These are phyloP conservation scores for Lanius ludovicianus DNA, from an alignment of 2,113 vertebrate genomes.

Conservation along the genomic window DNA sequence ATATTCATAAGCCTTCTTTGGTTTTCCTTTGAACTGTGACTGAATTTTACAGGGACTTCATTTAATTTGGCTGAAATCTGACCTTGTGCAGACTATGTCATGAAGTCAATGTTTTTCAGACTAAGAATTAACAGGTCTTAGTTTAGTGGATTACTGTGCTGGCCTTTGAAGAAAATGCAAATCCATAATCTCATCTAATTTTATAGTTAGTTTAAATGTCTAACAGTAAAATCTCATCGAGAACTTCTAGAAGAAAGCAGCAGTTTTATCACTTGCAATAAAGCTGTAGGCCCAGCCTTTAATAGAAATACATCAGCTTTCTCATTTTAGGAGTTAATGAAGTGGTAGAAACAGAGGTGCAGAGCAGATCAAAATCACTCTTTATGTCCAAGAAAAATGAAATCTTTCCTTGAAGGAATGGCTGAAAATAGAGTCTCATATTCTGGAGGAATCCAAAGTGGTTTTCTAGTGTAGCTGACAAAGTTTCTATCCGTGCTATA, in stretches of 20 bases:
- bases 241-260: background rate
- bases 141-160: background rate
- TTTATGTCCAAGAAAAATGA: background rate
- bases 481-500: background rate
- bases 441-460: background rate
- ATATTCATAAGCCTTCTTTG: background rate
- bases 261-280: background rate
- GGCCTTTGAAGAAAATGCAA: conserved; percentile 37
- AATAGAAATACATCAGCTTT: background rate
- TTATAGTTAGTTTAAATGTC: background rate
- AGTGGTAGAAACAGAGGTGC: background rate
- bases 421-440: background rate
- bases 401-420: background rate
- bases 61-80: background rate
- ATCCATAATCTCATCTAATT: conserved; percentile 13
- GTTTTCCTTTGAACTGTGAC: background rate
- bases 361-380: background rate
- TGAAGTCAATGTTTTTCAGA: background rate
- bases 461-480: background rate
- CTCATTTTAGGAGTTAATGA: background rate
- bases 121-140: background rate
- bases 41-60: background rate
- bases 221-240: background rate
- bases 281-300: background rate
- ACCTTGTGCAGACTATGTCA: background rate